Evolutionary conservation across 2,797 vertebrate species (phyloP).

Genomic region (Podargus strigoides): DNA sequence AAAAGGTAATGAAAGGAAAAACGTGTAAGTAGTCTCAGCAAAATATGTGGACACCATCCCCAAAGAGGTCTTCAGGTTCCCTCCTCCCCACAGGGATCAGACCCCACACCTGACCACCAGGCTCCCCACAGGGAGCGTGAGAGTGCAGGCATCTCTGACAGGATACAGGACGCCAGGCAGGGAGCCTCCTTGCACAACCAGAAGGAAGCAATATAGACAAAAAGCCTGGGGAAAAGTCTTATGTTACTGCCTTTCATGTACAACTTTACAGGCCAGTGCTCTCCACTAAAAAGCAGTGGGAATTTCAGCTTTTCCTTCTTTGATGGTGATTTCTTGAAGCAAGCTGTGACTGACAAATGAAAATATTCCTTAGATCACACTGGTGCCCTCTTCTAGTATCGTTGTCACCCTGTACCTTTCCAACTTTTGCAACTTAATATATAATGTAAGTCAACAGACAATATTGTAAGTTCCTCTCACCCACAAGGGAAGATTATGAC

Average conservation of each 20-base stretch:
- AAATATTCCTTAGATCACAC: background rate
- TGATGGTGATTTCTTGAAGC: background rate
- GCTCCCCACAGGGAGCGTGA: fast-evolving
- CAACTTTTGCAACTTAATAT: background rate
- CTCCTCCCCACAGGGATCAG: background rate
- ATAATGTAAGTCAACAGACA: background rate
- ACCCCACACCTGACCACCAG: fast-evolving
- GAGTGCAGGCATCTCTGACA: fast-evolving
- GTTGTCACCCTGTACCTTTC: background rate
- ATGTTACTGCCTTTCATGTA: background rate
- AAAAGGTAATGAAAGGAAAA: background rate
- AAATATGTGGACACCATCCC: background rate
- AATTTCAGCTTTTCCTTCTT: background rate
- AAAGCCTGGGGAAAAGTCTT: background rate
- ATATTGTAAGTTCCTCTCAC: background rate
- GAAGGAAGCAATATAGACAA: background rate
- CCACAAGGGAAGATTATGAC: background rate
- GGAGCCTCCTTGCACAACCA: background rate
- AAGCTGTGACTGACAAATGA: background rate
- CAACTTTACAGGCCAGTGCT: background rate
- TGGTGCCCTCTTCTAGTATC: background rate
- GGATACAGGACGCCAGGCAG: background rate
- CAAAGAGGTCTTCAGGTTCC: background rate
- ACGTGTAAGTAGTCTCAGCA: background rate
- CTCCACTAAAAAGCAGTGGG: background rate